These are phyloP conservation scores for Erethizon dorsatum DNA, from an alignment of 2,797 vertebrate species.

Conservation along the genomic window DNA sequence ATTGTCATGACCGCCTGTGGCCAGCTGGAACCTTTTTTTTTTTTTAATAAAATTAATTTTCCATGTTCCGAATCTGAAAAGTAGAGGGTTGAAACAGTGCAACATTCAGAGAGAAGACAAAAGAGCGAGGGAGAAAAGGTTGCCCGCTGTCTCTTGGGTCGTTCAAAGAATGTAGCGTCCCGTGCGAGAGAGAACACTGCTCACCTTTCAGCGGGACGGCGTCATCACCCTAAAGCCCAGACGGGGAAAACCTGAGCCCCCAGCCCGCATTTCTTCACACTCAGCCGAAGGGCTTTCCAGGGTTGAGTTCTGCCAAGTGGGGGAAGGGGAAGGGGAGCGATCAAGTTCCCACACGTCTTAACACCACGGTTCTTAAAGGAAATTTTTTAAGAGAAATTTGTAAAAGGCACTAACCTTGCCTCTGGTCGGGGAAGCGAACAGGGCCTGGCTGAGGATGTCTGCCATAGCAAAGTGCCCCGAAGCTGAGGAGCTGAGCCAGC, in stretches of 20 bases:
- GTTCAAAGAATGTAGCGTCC: background rate
- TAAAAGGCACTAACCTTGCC: conserved; percentile 94
- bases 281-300: background rate
- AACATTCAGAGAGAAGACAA: conserved; percentile 27
- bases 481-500: conserved; percentile 90
- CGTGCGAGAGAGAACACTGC: rapidly evolving
- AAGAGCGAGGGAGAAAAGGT: background rate
- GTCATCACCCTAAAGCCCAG: too few relatives aligned
- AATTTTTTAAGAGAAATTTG: background rate
- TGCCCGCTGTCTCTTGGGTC: background rate
- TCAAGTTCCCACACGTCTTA: background rate
- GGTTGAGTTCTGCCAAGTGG: conserved; percentile 31
- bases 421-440: conserved; percentile 90
- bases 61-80: conserved; percentile 25
- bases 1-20: background rate
- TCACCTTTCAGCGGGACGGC: background rate
- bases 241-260: background rate
- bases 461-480: conserved; percentile 90
- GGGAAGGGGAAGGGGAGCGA: background rate
- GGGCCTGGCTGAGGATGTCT: conserved; percentile 86
- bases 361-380: conserved; percentile 41
- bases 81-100: background rate
- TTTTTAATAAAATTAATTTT: conserved; percentile 38
- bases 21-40: background rate
- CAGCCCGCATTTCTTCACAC: background rate